phyloP scores from a whole-genome alignment of 2,797 vertebrate species.

The Arnoldichthys spilopterus region DNA sequence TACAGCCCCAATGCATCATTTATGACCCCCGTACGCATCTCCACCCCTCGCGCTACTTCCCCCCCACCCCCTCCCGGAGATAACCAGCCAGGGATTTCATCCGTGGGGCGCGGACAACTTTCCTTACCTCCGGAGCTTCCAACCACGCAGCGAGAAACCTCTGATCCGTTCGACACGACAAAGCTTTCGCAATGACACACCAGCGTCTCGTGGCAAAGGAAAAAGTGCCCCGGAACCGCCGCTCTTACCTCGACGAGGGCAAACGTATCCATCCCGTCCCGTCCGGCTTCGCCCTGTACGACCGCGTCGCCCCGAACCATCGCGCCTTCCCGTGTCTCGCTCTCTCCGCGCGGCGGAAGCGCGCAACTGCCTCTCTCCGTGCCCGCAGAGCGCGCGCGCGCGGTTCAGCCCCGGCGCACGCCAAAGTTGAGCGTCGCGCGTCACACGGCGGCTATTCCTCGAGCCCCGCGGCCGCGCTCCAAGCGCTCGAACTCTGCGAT shows the following conservation, averaged over 20 bases:
- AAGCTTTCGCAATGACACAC: not conserved
- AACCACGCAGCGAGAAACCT: too few relatives aligned
- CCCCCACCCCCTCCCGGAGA: not conserved
- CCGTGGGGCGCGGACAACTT: slow-evolving; percentile 23
- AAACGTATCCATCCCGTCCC: slow-evolving; percentile 52
- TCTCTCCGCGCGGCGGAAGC: slow-evolving; percentile 32
- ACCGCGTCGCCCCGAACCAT: slow-evolving; percentile 50
- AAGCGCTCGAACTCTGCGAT: slow-evolving; percentile 10
- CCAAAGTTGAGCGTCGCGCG: slow-evolving; percentile 8
- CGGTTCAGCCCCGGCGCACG: too few relatives aligned
- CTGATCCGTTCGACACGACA: too few relatives aligned
- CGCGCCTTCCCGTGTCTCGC: slow-evolving; percentile 46
- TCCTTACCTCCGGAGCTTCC: not conserved
- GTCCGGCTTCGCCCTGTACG: slow-evolving; percentile 43
- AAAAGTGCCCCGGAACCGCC: slow-evolving; percentile 1
- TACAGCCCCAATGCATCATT: slow-evolving; percentile 2
- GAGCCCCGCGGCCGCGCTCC: not conserved
- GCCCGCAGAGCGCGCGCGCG: too few relatives aligned
- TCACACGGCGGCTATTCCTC: not conserved
- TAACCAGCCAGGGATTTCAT: not conserved
- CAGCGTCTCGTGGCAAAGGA: not conserved
- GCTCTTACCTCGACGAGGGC: slow-evolving; percentile 57
- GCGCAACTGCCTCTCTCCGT: not conserved
- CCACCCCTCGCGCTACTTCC: not conserved
- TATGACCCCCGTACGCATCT: not conserved